phyloP scores from a whole-genome alignment of 2,888 invertebrate genomes.

The Augiades crinisus region DNA sequence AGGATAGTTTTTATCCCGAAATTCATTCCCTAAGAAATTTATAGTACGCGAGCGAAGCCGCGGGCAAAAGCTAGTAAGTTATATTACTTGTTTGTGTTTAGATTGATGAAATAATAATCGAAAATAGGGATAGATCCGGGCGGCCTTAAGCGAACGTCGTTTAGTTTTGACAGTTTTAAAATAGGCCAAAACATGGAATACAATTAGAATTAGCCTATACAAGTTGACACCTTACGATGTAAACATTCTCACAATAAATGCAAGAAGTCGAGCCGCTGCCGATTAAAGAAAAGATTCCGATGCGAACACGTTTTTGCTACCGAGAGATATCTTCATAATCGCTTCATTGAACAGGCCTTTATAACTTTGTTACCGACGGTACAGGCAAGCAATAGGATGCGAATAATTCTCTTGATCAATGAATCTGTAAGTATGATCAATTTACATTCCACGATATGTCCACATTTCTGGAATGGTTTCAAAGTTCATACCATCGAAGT shows the following conservation, averaged over 20 bases:
- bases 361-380: slow-evolving; percentile 22
- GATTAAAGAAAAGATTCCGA: slow-evolving; percentile 25
- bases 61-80: too few relatives aligned
- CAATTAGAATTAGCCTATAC: not conserved
- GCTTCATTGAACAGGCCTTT: slow-evolving; percentile 29
- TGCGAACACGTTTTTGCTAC: slow-evolving; percentile 29
- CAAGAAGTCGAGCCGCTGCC: slow-evolving; percentile 11
- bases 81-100: too few relatives aligned
- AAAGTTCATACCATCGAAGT: too few relatives aligned
- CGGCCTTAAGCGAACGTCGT: too few relatives aligned
- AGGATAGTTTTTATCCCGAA: slow-evolving; percentile 2
- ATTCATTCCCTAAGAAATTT: not conserved
- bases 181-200: too few relatives aligned
- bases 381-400: slow-evolving; percentile 1
- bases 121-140: too few relatives aligned
- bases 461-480: too few relatives aligned
- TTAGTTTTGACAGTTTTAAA: too few relatives aligned
- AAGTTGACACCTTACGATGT: slow-evolving; percentile 7
- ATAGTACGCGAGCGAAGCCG: not conserved
- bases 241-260: slow-evolving; percentile 16
- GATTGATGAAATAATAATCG: not conserved
- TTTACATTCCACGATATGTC: too few relatives aligned
- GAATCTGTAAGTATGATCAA: too few relatives aligned
- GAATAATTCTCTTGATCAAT: not conserved
- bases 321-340: slow-evolving; percentile 29